Base-by-base conservation (phyloP, 2,113 vertebrate species). In the Rhinichthys klamathensis region DNA sequence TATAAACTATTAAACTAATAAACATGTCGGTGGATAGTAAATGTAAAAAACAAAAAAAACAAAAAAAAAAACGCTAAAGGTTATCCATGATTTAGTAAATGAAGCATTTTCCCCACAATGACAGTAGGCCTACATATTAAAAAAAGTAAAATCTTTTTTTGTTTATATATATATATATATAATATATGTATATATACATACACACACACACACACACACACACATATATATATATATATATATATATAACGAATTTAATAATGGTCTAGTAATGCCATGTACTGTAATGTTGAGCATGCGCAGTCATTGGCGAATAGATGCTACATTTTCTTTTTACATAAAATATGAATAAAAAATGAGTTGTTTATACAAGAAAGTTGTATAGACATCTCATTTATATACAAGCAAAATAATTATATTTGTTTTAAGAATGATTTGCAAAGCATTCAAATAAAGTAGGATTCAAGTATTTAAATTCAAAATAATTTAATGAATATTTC, bases 391-490 rank as follows among this genome's bases (percentile, higher is more conserved):
- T 30, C 13, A 27, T 27, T 63, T 30, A 3, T 65, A 3, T 69
- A 3, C 9, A 1, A 23, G 32, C 18, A 38, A 67, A 35, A 35
- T 23, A 69, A 69, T 69, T 23, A 3, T 38, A 23, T 9, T 21
- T 35, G 32, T 11, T 69, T 35, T 23, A 38, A 38, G 8, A 70
- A 70, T 70, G 16, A 23, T 69, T 67, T 67, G 6, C 7, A 35
- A 69, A 35, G 65, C 8, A 35, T 69, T 69, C 18, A 70, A 70
- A 73, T 6, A 72, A 72, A 46, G 70, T n/a, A 44, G 12, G 23
- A 73, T 73, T 38, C 23, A 73, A 46, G 23, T 25, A 46, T 73
- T 44, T 73, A 15, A 46, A 73, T 73, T 73, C 11, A n/a, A 75
- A 75, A 76, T 76, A 21, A 54, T 54, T 76, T 51, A 76, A 30